These are phyloP conservation scores for Hyposmocoma kahamanoa DNA, from an alignment of 1,140 invertebrate genomes.

Conservation along the genomic window DNA sequence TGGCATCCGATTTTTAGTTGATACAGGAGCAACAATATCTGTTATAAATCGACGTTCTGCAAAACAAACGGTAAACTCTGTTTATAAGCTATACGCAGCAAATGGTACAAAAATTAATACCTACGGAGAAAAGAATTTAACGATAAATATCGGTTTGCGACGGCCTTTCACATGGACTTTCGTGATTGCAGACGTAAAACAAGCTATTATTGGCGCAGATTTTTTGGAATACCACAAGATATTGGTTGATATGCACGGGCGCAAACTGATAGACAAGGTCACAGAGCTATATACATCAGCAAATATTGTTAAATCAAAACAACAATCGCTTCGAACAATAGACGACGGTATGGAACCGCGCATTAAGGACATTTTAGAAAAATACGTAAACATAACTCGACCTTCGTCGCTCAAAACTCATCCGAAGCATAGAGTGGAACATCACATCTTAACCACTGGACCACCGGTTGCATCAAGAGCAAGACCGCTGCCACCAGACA, in stretches of 20 bases:
- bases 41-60: too few species aligned
- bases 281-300: constrained; percentile 12
- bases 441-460: constrained; percentile 35
- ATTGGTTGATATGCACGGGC: constrained; percentile 34
- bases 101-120: constrained; percentile 34
- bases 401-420: constrained; percentile 9
- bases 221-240: constrained; percentile 41
- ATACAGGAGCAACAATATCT: background rate
- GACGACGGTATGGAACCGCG: constrained; percentile 5
- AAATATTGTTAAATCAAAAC: background rate
- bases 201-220: constrained; percentile 53
- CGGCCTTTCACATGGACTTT: constrained; percentile 46
- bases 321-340: constrained; percentile 9
- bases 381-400: constrained; percentile 31
- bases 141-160: constrained; percentile 27
- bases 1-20: background rate
- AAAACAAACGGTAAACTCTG: too few species aligned
- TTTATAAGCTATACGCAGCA: constrained; percentile 22
- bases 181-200: constrained; percentile 37
- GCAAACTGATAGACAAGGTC: constrained; percentile 29
- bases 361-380: constrained; percentile 18
- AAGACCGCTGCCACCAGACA: constrained; percentile 44
- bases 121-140: constrained; percentile 29
- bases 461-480: constrained; percentile 40
- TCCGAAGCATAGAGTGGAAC: constrained; percentile 7